Evolutionary conservation across 64 coral and sea anemone species (phyloP), one percentile per base, ranked within the genome.

Genomic region (Stichodactyla mertensii): DNA sequence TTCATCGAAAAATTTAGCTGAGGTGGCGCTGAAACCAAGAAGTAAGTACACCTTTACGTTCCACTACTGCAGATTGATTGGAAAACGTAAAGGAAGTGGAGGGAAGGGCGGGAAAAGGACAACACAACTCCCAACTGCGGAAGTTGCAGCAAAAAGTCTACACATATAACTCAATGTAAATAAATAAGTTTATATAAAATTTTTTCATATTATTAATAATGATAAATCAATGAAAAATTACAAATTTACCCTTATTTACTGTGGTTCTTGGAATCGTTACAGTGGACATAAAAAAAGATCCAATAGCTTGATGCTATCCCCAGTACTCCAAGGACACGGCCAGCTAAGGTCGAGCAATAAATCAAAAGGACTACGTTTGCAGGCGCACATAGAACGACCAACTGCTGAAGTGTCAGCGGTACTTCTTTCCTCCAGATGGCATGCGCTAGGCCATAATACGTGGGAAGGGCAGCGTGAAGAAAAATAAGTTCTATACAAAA

Each of bases 281-380:
- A 88, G 12, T 92, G 67, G 18, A 96, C 91, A 87, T 96, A 55
- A 54, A 84, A 90, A 92, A 96, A 96, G 52, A 87, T 81, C 87
- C 91, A 96, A 69, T 92, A 96, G 4, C 86, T 71, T 59, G 91
- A 84, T 16, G 52, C 78, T 82, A 90, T 88, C 52, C 94, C 94
- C 28, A 90, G 70, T 79, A 96, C 14, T 7, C 94, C 94, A 31
- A 96, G 88, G 54, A 96, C 79, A 82, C 88, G 83, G 80, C 84
- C 94, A 52, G 91, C 88, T 27, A 92, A 79, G 52, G 91, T 96
- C 74, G 91, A 92, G 60, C 90, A 92, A 91, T 96, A 96, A 54
- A 96, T 82, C 16, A 96, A 11, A 11, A 92, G 86, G 12, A 90
- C 94, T 16, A 96, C 91, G 55, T 92, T 92, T 14, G 86, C 89